These are phyloP conservation scores for Spicauda simplicius DNA, from an alignment of 2,888 invertebrate genomes.

Conservation along the genomic window DNA sequence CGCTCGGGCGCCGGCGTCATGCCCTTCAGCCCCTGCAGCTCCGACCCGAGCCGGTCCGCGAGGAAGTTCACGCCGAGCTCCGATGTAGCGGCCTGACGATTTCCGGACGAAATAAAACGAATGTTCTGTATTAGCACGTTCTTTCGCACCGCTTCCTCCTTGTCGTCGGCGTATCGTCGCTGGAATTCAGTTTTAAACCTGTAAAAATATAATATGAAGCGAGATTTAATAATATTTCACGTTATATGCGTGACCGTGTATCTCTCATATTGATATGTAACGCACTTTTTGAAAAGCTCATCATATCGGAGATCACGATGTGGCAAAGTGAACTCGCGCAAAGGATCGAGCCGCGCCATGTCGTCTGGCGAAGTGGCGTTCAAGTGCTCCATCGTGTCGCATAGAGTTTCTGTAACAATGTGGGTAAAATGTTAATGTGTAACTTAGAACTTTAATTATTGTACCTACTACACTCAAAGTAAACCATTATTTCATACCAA, in stretches of 20 bases:
- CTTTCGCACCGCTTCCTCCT: slow-evolving; percentile 69
- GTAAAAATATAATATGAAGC: slow-evolving; percentile 21
- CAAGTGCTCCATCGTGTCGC: slow-evolving; percentile 51
- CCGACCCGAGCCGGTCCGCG: slow-evolving; percentile 61
- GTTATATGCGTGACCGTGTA: not conserved
- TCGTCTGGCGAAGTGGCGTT: slow-evolving; percentile 47
- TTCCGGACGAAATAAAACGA: slow-evolving; percentile 63
- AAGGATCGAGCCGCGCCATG: slow-evolving; percentile 62
- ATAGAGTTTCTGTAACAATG: slow-evolving; percentile 57
- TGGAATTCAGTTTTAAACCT: slow-evolving; percentile 57
- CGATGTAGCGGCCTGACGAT: slow-evolving; percentile 67
- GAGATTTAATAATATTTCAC: too few relatives aligned
- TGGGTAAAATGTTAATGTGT: too few relatives aligned
- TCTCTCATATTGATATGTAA: not conserved
- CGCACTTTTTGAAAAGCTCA: slow-evolving; percentile 48
- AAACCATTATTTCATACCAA: slow-evolving; percentile 48
- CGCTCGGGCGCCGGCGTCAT: slow-evolving; percentile 44
- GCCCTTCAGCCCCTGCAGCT: slow-evolving; percentile 57
- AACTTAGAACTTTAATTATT: too few relatives aligned
- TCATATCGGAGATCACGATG: slow-evolving; percentile 60
- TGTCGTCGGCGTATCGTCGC: slow-evolving; percentile 59
- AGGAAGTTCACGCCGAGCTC: slow-evolving; percentile 59
- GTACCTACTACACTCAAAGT: too few relatives aligned
- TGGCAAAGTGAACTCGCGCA: slow-evolving; percentile 66
- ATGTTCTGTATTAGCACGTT: slow-evolving; percentile 59